Evolutionary conservation across 2,888 invertebrate genomes (phyloP).

Genomic region (Eupeodes luniger): DNA sequence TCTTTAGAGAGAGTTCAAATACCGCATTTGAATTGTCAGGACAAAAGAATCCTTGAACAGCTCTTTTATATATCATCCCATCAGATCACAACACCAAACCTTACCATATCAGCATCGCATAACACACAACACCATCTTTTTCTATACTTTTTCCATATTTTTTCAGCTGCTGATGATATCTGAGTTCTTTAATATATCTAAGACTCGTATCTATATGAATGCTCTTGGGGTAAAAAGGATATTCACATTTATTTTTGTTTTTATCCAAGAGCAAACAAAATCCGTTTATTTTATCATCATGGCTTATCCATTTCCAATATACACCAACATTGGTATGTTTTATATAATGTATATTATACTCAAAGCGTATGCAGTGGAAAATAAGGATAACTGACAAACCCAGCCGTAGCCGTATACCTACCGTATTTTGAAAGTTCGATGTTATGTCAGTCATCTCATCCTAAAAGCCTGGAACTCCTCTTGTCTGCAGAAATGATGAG

Average conservation of each 20-base stretch:
- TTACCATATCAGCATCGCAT: not conserved
- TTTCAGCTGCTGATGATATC: conserved; percentile 21
- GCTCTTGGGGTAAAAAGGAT: conserved; percentile 19
- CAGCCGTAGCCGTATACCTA: not conserved
- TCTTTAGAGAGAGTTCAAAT: conserved; percentile 37
- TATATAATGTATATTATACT: not conserved
- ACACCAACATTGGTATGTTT: not conserved
- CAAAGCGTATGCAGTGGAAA: not conserved
- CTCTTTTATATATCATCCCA: not conserved
- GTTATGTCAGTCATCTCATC: not conserved
- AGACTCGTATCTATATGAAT: not conserved
- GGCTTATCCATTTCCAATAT: conserved; percentile 52
- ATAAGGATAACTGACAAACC: not conserved
- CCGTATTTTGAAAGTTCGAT: not conserved
- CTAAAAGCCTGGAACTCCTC: too few species aligned
- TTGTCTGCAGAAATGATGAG: not conserved
- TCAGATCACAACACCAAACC: not conserved
- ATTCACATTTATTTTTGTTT: conserved; percentile 43
- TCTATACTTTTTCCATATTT: conserved; percentile 14
- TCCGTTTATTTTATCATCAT: conserved; percentile 47
- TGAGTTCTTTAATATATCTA: not conserved
- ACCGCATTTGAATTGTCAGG: conserved; percentile 37
- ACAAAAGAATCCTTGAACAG: conserved; percentile 22
- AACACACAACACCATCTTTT: not conserved
- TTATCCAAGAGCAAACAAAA: conserved; percentile 40